Evolutionary conservation across 1,140 invertebrate species (phyloP), one percentile per base, ranked within the genome.

Genomic region (Penaeus vannamei): DNA sequence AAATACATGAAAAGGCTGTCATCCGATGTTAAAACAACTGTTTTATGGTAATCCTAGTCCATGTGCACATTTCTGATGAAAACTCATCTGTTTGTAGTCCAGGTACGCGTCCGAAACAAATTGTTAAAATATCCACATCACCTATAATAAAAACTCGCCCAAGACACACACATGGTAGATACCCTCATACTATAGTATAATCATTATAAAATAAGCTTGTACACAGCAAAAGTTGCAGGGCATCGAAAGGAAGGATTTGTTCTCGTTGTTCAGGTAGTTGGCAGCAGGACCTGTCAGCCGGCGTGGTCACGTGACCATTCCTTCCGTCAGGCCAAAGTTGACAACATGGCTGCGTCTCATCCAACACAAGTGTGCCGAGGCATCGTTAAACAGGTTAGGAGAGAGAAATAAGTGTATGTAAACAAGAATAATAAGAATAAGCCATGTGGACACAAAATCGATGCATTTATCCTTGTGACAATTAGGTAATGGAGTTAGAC

Each of bases 331-430:
- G 36, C 86, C 80, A 17, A 26, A 82, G n/a, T 82, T 87, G 80
- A 87, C 84, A 86, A 82, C 84, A 90, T 90, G 88, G 84, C 88
- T 79, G 77, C 88, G 64, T 77, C 88, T 61, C 84, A 85, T 32
- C 42, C 88, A n/a, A 26, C 88, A 69, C 60, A 59, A 60, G 77
- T 90, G 53, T 90, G 84, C 77, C 88, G 88, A 61, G 88, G 88
- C 64, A 86, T 90, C 60, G 77, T 86, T 36, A 90, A 90, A 76
- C 88, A 90, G 88, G 88, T 90, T 26, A 36, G 61, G 12, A 22
- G 20, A 46, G 64, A 42, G 42, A 29, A 32, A 59, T 86, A 80
- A 69, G 36, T 22, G 53, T 64, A 19, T 46, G 32, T 42, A 72
- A 77, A 36, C 19, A 42, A 46, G 36, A 10, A 53, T 26, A 62